Evolutionary conservation across 2,888 invertebrate species (phyloP), one percentile per base, ranked within the genome.

Genomic region (Patella caerulea): DNA sequence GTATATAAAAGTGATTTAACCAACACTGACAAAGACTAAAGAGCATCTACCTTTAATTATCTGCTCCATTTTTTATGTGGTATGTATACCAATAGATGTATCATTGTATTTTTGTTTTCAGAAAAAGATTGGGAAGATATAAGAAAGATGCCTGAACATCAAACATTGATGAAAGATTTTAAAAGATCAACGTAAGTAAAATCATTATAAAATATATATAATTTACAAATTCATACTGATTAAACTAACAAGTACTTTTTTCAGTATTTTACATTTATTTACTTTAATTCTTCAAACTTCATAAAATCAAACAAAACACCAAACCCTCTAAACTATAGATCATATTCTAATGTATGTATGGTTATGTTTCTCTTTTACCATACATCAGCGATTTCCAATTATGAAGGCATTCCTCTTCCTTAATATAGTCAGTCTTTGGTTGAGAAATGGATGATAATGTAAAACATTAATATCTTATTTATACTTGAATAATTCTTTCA

Each of bases 111-210:
- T 71, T 81, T 80, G 77, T 71, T 84, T 83, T 29, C 80, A 91
- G 92, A 92, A 79, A 98, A 98, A 92, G 98, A 98, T 90, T 99
- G 98, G 98, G 98, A 98, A 91, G 98, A 99, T 91, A 98, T 99
- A 79, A 95, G 96, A 87, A 98, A 98, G 93, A 99, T 99, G 99
- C 99, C 99, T 0, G 99, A 99, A 91, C 98, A 99, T 94, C 95
- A 95, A 56, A 98, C 98, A 1, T 93, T 99, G 85, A 94, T 96
- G 53, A 98, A 98, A 92, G 99, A 99, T 91, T 99, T 99, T 88
- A 98, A 98, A 91, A 94, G 97, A 92, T 95, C 96, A 69, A 97
- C 96, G 96, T 97, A 93, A 93, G 94, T 92, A 5, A 54, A 29
- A 4, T 45, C 45, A 45, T 45, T 34, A 34, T 34, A 34, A 34